Evolutionary conservation across 1,140 invertebrate genomes (phyloP), one percentile per base, ranked within the genome.

Genomic region (Drosophila mauritiana): DNA sequence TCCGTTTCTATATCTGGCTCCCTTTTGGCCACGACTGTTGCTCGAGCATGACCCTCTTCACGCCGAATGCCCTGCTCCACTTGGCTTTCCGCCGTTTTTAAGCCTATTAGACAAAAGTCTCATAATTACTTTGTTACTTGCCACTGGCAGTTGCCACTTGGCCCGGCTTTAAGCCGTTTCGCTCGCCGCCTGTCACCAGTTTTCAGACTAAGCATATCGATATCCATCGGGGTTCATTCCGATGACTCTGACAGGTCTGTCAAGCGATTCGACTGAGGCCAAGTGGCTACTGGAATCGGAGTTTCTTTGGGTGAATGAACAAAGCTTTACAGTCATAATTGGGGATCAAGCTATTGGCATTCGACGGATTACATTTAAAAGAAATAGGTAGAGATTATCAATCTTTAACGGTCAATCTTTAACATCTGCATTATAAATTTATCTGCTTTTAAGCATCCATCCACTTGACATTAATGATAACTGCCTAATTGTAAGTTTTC

Each of bases 61-160:
- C 1, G 48, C 40, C 56, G 7, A 31, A 7, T 7, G 45, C 45
- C 37, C 31, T 48, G 36, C 36, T 46, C 36, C 59, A 42, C 27
- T 68, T 80, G 58, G 54, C 73, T 36, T 80, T 70, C 59, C 36
- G 25, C 59, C 69, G 80, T 78, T 84, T 78, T 89, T 89, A 89
- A 89, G 84, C 84, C 84, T 89, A 89, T 89, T 89, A 89, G 84
- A 70, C 57, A 78, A 79, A 64, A 57, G 69, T 88, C 80, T 89
- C 84, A 89, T 89, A 89, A 89, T 89, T 89, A 89, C 73, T 86
- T 89, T 86, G 82, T 86, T 78, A 67, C 78, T 55, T 51, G 65
- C 39, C 25, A 37, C 27, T 42, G 51, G 62, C 53, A 54, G 36
- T 67, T 64, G 64, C 22, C 25, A 15, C 43, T 63, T 49, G 53